Percentiles rank a stretch among this genome's conserved stretches.
These are phyloP conservation scores for Pachyrhynchus sulphureomaculatus DNA, from an alignment of 1,140 invertebrate genomes.

Conservation along the genomic window DNA sequence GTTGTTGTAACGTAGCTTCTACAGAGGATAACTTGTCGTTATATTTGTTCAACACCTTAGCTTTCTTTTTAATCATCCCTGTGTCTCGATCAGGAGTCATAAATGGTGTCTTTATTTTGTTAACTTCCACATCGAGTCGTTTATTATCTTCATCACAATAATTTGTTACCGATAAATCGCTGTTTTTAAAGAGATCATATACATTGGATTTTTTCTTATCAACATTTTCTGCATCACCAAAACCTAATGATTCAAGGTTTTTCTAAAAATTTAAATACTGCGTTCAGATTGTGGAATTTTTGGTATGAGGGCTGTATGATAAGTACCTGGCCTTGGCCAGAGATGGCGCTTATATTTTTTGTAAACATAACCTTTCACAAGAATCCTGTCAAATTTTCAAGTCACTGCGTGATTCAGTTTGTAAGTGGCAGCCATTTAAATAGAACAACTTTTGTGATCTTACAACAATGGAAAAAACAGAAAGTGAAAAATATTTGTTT, in stretches of 20 bases:
- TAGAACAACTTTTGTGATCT: too few species aligned
- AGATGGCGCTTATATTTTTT: too few species aligned
- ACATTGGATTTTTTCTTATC: not conserved
- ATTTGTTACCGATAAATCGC: not conserved
- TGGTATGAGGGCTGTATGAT: too few species aligned
- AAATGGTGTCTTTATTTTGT: constrained; percentile 22
- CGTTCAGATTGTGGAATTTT: too few species aligned
- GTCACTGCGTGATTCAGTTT: too few species aligned
- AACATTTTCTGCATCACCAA: constrained; percentile 6
- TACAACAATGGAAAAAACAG: too few species aligned
- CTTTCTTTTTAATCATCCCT: constrained; percentile 37
- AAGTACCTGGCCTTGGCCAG: too few species aligned
- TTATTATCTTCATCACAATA: constrained; percentile 34
- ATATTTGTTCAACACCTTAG: constrained; percentile 41
- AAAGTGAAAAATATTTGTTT: too few species aligned
- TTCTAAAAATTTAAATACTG: too few species aligned
- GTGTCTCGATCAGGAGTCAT: constrained; percentile 33
- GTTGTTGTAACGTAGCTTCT: constrained; percentile 30
- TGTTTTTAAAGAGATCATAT: not conserved
- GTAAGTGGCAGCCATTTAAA: too few species aligned
- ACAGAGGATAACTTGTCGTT: constrained; percentile 38
- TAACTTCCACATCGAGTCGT: constrained; percentile 37
- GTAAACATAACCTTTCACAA: too few species aligned
- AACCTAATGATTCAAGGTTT: constrained; percentile 5
- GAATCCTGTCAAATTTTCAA: too few species aligned